Base-by-base conservation (phyloP, 2,888 invertebrate genomes). In the Campoplex capitator region DNA sequence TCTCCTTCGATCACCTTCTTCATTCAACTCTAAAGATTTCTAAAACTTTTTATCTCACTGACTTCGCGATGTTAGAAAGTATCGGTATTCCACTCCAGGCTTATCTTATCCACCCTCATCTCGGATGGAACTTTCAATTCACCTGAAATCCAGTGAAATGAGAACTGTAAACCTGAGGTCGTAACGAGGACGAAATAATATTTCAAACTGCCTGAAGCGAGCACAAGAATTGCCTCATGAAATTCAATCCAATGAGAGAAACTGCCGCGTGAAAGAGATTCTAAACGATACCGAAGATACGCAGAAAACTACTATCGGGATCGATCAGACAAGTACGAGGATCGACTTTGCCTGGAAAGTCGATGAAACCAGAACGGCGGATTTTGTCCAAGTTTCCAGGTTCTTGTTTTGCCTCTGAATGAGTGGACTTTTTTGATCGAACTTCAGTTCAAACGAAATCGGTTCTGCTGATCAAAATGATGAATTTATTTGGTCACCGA, bases 91-190 rank as follows among this genome's bases (percentile, higher is more conserved):
- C 11, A 9, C 11, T 58, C 58, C 2, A 6, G 58, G 3, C 23
- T 58, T 58, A 58, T 58, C 58, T 58, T 8, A 58, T 58, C 58
- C 58, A 58, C 58, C 58, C 58, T 11, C 58, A 28, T 58, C 58
- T 58, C 1, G 11, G 28, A 58, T 28, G 23, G n/a, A 58, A 28
- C 58, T 58, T 28, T 58, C 28, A 58, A 28, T 58, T 23, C 11
- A 28, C 28, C 58, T 28, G 11, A 11, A 58, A 58, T 23, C 58
- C 28, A 28, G 11, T 11, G 11, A 58, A 58, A 28, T 28, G 58
- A 28, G 13, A 58, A 58, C 23, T 58, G 28, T 11, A 58, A 58
- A 58, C 0, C 3, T 23, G 58, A 58, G 58, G 23, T n/a, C n/a
- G n/a, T 23, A 23, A 56, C 23, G 58, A 28, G 28, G 11, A 23